phyloP scores from a whole-genome alignment of 1,140 invertebrate genomes.

The Propsilocerus akamusi region DNA sequence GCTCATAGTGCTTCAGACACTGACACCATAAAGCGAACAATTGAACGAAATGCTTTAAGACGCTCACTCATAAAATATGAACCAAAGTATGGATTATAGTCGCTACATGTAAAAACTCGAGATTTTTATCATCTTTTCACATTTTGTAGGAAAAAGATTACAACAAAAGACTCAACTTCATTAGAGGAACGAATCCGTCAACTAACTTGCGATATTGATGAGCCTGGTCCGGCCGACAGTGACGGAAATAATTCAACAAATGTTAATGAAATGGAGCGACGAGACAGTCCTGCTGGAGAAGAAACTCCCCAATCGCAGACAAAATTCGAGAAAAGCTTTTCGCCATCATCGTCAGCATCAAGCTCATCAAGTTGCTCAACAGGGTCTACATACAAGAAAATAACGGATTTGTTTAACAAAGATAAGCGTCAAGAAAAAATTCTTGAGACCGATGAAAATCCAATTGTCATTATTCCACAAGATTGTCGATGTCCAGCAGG shows the following conservation, averaged over 20 bases:
- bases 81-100: conserved; percentile 12
- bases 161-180: conserved; percentile 37
- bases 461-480: conserved; percentile 24
- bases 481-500: conserved; percentile 24
- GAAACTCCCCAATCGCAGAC: conserved; percentile 24
- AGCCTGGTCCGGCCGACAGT: conserved; percentile 15
- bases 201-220: conserved; percentile 61
- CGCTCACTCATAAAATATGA: conserved; percentile 47
- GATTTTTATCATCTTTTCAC: no score
- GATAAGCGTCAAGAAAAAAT: conserved; percentile 26
- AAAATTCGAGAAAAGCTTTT: conserved; percentile 30
- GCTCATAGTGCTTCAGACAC: conserved; percentile 22
- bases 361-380: conserved; percentile 29
- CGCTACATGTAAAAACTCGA: conserved; percentile 21
- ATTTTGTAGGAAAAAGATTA: conserved; percentile 25
- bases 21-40: conserved; percentile 37
- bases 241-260: background rate
- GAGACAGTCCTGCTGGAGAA: conserved; percentile 32
- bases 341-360: conserved; percentile 30
- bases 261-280: conserved; percentile 13
- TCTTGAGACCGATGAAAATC: conserved; percentile 23
- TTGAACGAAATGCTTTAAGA: conserved; percentile 51
- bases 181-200: conserved; percentile 61
- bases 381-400: conserved; percentile 43
- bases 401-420: conserved; percentile 43